A percentile compares a stretch with the other conserved stretches of the same genome.
These are phyloP conservation scores for Pagetopsis macropterus DNA, from an alignment of 2,797 vertebrate genomes.

Conservation along the genomic window DNA sequence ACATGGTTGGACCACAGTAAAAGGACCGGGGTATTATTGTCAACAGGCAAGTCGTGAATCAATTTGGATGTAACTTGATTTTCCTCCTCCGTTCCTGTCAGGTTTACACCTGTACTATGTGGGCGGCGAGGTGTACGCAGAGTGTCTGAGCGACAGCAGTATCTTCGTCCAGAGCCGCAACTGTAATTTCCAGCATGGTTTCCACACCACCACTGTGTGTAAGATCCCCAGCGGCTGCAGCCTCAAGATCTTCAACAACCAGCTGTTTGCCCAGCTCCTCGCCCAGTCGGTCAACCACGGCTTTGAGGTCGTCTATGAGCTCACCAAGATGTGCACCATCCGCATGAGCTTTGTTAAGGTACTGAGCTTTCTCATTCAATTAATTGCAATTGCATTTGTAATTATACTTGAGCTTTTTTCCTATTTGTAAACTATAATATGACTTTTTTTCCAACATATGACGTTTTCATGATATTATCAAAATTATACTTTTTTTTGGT, in stretches of 20 bases:
- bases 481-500: no score
- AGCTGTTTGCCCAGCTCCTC: conserved; percentile 96
- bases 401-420: no score
- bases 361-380: conserved; percentile 18
- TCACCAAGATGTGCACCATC: conserved; percentile 99
- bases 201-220: conserved; percentile 96
- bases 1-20: not conserved
- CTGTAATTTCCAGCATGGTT: conserved; percentile 98
- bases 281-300: conserved; percentile 97
- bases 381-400: no score
- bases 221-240: conserved; percentile 99
- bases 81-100: conserved; percentile 51
- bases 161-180: conserved; percentile 99
- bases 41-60: not conserved
- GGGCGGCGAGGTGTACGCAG: conserved; percentile 95
- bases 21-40: not conserved
- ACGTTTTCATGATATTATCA: no score
- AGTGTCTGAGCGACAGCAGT: conserved; percentile 98
- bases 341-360: conserved; percentile 99
- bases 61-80: not conserved
- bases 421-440: no score
- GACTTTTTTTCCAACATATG: no score
- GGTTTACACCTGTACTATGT: conserved; percentile 97
- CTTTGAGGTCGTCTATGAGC: conserved; percentile 97
- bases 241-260: conserved; percentile 99